phyloP scores from a whole-genome alignment of 2,888 invertebrate genomes.

The Callyntrura sp. region DNA sequence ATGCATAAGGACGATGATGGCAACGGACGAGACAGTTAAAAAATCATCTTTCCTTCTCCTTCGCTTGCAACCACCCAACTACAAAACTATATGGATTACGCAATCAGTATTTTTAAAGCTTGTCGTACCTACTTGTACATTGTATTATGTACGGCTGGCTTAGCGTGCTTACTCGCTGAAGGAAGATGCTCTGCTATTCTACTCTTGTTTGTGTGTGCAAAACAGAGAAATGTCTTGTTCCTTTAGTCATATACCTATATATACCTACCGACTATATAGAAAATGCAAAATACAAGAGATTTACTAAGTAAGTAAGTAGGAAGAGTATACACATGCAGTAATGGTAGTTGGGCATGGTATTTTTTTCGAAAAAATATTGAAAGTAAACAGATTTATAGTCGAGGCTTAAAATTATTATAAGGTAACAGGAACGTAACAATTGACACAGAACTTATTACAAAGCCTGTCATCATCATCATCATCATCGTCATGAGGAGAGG shows the following conservation, averaged over 20 bases:
- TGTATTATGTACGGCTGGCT: not conserved
- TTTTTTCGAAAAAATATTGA: slow-evolving; percentile 18
- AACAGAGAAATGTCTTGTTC: not conserved
- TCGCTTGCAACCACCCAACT: slow-evolving; percentile 9
- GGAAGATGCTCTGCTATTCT: too few species aligned
- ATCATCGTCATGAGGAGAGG: not conserved
- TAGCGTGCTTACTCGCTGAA: not conserved
- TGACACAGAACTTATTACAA: not conserved
- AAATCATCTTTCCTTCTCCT: not conserved
- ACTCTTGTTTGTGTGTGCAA: not conserved
- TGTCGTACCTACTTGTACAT: not conserved
- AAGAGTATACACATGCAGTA: too few species aligned
- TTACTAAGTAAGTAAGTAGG: not conserved
- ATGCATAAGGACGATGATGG: slow-evolving; percentile 9
- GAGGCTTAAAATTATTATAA: not conserved
- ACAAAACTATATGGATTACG: slow-evolving; percentile 60
- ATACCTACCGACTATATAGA: not conserved
- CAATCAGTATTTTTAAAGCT: slow-evolving; percentile 71
- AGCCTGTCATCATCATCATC: not conserved
- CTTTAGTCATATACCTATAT: too few species aligned
- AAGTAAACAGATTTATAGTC: slow-evolving; percentile 13
- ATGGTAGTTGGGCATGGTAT: not conserved
- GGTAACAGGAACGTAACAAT: not conserved
- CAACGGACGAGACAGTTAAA: slow-evolving; percentile 18
- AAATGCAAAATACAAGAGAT: not conserved